A percentile compares a stretch with the other conserved stretches of the same genome.
Conservation (phyloP, 2,113 vertebrate genomes). For the Cyprinodon brontotheroides region DNA sequence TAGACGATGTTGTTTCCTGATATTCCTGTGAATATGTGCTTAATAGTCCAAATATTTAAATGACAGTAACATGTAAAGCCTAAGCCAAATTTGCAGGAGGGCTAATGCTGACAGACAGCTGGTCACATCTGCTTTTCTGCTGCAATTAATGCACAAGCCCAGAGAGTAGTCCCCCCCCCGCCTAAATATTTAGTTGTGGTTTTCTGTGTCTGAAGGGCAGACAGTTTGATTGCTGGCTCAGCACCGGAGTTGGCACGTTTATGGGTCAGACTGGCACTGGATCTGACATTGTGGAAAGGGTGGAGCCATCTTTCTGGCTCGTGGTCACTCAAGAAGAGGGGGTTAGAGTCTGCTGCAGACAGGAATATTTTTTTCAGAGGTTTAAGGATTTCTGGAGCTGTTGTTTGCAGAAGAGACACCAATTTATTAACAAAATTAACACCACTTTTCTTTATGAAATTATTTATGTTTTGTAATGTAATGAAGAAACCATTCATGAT, state of each 20-base stretch:
- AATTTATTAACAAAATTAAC: neutral
- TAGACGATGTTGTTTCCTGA: neutral
- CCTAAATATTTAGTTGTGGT: conserved; percentile 47
- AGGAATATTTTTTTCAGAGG: conserved; percentile 5
- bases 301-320: conserved; percentile 29
- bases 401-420: neutral
- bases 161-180: conserved; percentile 27
- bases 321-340: conserved; percentile 17
- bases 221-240: conserved; percentile 43
- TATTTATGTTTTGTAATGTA: neutral
- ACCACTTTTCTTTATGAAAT: neutral
- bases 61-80: neutral
- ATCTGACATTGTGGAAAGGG: conserved; percentile 46
- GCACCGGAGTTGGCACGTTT: conserved; percentile 45
- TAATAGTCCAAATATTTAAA: neutral
- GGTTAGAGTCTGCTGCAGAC: conserved; percentile 16
- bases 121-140: conserved; percentile 56
- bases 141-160: conserved; percentile 28
- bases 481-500: neutral
- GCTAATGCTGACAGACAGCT: conserved; percentile 48
- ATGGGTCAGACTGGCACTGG: conserved; percentile 51
- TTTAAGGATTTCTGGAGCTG: neutral
- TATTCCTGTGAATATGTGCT: conserved; percentile 16
- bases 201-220: conserved; percentile 51
- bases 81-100: conserved; percentile 24